Percentiles rank a stretch among this genome's conserved stretches.
Conservation (phyloP, 2,113 vertebrate species). For the Vulpes vulpes region DNA sequence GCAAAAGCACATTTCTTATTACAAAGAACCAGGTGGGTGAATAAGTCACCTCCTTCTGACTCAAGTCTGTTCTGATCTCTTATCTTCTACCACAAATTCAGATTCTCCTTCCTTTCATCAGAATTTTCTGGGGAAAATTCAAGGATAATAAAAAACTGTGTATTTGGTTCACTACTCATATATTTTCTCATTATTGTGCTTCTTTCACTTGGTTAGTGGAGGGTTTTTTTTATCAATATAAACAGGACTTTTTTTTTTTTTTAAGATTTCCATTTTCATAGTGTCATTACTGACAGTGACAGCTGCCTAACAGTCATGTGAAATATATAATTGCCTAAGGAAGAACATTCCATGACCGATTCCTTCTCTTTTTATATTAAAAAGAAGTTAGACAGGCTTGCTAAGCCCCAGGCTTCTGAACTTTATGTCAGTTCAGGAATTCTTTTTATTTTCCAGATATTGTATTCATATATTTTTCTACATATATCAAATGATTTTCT, state of each 20-base stretch:
- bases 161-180: conserved; percentile 65
- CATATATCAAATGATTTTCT: conserved; percentile 64
- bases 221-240: conserved; percentile 74
- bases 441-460: conserved; percentile 78
- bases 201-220: conserved; percentile 51
- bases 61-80: background rate
- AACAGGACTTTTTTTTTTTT: conserved; percentile 62
- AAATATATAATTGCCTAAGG: conserved; percentile 79
- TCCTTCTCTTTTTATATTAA: conserved; percentile 80
- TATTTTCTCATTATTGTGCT: conserved; percentile 70
- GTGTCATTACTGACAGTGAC: conserved; percentile 75
- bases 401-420: conserved; percentile 76
- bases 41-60: background rate
- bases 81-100: conserved; percentile 36
- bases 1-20: background rate
- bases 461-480: conserved; percentile 77
- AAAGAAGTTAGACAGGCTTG: conserved; percentile 79
- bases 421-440: conserved; percentile 77
- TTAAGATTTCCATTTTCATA: conserved; percentile 77
- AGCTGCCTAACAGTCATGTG: conserved; percentile 76
- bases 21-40: background rate
- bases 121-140: conserved; percentile 58
- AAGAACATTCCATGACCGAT: conserved; percentile 66
- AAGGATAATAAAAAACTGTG: conserved; percentile 58
- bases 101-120: conserved; percentile 45